Conservation (phyloP, 2,113 vertebrate genomes). For the Anhinga anhinga region DNA sequence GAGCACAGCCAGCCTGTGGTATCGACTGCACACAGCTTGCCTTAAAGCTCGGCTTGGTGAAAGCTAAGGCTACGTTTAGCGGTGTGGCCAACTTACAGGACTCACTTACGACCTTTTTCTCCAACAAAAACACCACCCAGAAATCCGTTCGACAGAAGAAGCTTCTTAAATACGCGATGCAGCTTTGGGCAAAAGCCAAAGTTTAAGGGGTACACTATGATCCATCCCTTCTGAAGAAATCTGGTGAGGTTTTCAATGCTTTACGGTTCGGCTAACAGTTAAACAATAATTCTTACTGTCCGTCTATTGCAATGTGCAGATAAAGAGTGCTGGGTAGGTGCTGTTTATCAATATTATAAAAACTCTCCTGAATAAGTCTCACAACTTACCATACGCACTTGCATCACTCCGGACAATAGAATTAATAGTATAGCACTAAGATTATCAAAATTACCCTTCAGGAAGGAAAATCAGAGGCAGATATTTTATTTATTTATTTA, state of each 20-base stretch:
- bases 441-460: not conserved
- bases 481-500: not conserved
- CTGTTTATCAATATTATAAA: accelerated
- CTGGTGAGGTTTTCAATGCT: accelerated
- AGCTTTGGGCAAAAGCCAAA: not conserved
- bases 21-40: not conserved
- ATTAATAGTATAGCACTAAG: not conserved
- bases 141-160: not conserved
- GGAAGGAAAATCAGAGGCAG: not conserved
- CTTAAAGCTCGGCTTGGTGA: not conserved
- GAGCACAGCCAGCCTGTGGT: not conserved
- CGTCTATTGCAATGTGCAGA: not conserved
- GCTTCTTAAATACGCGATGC: not conserved
- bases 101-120: not conserved
- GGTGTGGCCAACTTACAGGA: not conserved
- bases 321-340: not conserved
- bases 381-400: not conserved
- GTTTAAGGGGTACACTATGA: not conserved
- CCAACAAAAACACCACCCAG: not conserved
- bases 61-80: not conserved
- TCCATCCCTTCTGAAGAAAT: accelerated
- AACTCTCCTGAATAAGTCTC: not conserved
- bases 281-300: not conserved
- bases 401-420: not conserved
- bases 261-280: not conserved